Evolutionary conservation across 2,888 invertebrate species (phyloP), one percentile per base, ranked within the genome.

Genomic region (Eilema sororculum): DNA sequence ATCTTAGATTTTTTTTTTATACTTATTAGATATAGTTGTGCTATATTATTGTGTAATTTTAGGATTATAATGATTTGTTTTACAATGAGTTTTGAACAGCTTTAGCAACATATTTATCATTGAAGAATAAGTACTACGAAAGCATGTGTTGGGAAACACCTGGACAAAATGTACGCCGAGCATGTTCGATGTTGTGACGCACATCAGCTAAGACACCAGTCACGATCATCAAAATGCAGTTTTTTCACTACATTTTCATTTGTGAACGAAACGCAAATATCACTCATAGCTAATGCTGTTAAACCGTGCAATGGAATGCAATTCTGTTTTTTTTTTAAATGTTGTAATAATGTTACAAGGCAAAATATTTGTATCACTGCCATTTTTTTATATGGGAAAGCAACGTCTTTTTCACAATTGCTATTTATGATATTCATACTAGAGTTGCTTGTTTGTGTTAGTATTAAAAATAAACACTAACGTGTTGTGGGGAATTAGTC

Each of bases 101-200:
- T 66, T 78, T 60, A 72, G 65, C 64, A 28, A 71, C 69, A 67
- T 63, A 76, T 59, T 61, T 69, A 71, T 64, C 41, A 52, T 71
- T 62, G 30, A 65, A 70, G 56, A 64, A 63, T 60, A 65, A 57
- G 60, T n/a, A n/a, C 65, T 73, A 28, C n/a, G n/a, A 67, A 58
- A 69, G 80, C 82, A 77, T 81, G 78, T 74, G 80, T 80, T 79
- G 68, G n/a, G 65, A 66, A 52, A 6, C 46, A 57, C 58, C 41
- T 57, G 52, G 28, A 67, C 71, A 60, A 59, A 22, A 41, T 69
- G 67, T 74, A 59, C 71, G 68, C 69, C 71, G 52, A 76, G 82
- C 81, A 81, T 82, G 82, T 67, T 79, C 69, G 71, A 64, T 78
- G 76, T 82, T 79, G 81, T 82, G 76, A 74, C 76, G 80, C 73